Percentiles rank a stretch among this genome's conserved stretches.
These are phyloP conservation scores for Lepisosteus oculatus DNA, from an alignment of 2,113 vertebrate species.

Conservation along the genomic window DNA sequence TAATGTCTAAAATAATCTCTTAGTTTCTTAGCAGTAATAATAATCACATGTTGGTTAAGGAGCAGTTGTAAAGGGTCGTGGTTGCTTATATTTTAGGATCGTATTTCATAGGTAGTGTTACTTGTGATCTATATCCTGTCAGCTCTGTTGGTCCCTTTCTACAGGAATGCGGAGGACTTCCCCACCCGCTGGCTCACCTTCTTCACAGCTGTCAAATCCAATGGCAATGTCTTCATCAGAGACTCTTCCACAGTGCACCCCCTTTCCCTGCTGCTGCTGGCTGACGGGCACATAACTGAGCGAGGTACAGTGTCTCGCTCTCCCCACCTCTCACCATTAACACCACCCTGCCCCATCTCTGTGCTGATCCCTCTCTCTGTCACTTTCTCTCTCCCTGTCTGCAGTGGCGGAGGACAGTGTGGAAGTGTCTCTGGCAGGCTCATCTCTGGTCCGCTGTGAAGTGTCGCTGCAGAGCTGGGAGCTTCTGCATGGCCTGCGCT, in stretches of 20 bases:
- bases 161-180: slow-evolving; percentile 71
- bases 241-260: slow-evolving; percentile 90
- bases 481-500: slow-evolving; percentile 82
- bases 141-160: background rate
- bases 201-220: slow-evolving; percentile 87
- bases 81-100: too few relatives aligned
- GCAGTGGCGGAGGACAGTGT: slow-evolving; percentile 74
- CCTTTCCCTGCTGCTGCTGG: slow-evolving; percentile 83
- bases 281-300: slow-evolving; percentile 78
- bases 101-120: too few relatives aligned
- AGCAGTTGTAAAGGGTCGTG: too few relatives aligned
- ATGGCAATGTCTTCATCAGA: slow-evolving; percentile 79
- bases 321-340: background rate
- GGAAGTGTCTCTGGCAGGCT: slow-evolving; percentile 75
- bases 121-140: background rate
- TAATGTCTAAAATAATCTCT: too few relatives aligned
- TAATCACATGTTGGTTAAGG: too few relatives aligned
- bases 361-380: background rate
- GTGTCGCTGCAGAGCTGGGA: slow-evolving; percentile 72
- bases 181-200: slow-evolving; percentile 92
- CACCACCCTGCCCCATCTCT: background rate
- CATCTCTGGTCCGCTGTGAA: slow-evolving; percentile 77
- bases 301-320: slow-evolving; percentile 57
- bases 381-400: slow-evolving; percentile 7
- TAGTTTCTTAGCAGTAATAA: too few relatives aligned